A percentile compares a stretch with the other conserved stretches of the same genome.
phyloP scores from a whole-genome alignment of 1,140 invertebrate genomes.

The Drosophila ambigua region DNA sequence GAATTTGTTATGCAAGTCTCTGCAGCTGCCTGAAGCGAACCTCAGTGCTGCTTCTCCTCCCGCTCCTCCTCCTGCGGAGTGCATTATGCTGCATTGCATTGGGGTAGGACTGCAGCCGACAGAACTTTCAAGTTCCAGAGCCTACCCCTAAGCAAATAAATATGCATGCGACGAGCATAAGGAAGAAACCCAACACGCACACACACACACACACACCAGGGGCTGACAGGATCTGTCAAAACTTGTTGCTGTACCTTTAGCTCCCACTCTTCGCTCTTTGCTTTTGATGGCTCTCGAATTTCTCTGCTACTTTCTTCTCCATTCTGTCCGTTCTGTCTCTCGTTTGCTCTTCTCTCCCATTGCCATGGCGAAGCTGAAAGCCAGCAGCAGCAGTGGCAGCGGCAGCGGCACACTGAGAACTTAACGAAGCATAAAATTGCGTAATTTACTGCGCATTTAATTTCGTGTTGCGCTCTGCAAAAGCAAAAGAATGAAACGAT shows the following conservation, averaged over 20 bases:
- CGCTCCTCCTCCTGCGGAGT: slow-evolving; percentile 16
- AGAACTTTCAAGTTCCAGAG: slow-evolving; percentile 44
- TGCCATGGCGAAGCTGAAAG: slow-evolving; percentile 32
- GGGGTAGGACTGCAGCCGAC: slow-evolving; percentile 58
- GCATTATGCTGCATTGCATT: slow-evolving; percentile 69
- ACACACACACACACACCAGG: too few species aligned
- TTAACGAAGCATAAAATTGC: slow-evolving; percentile 79
- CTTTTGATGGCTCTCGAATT: slow-evolving; percentile 38
- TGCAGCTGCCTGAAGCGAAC: slow-evolving; percentile 62
- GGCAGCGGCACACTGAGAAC: slow-evolving; percentile 13
- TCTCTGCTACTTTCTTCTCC: slow-evolving; percentile 13
- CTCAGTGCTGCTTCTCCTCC: slow-evolving; percentile 12
- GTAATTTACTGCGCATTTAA: slow-evolving; percentile 81
- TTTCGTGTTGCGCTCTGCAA: slow-evolving; percentile 68
- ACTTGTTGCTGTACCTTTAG: slow-evolving; percentile 45
- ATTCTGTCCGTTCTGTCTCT: slow-evolving; percentile 1
- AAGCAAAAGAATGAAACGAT: slow-evolving; percentile 65
- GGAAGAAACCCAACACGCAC: slow-evolving; percentile 4
- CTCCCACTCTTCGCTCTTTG: not conserved
- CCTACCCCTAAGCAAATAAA: slow-evolving; percentile 18
- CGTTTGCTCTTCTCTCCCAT: slow-evolving; percentile 2
- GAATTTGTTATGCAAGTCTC: slow-evolving; percentile 79
- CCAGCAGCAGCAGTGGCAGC: too few species aligned
- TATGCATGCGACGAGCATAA: not conserved
- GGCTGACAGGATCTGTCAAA: slow-evolving; percentile 33